Base-by-base conservation (phyloP, 2,888 invertebrate species). In the Ormyrus nitidulus region DNA sequence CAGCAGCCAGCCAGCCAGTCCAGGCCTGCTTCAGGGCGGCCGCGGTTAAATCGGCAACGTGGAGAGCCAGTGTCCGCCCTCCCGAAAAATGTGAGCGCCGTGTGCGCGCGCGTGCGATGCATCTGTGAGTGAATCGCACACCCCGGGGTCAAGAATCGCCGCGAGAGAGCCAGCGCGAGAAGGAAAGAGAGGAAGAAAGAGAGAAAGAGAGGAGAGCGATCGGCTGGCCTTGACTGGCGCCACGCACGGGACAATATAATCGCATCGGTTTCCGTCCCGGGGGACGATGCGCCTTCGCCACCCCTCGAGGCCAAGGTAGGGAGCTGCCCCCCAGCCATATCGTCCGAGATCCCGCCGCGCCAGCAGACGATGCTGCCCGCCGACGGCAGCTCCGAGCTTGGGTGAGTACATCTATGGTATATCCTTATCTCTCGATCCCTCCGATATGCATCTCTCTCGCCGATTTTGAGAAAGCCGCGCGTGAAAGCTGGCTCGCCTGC, bases 351-450 rank as follows among this genome's bases (percentile, higher is more conserved):
- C 4, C 19, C 13, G 13, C 46, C n/a, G 48, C 73, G 13, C 6
- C 53, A 66, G 66, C 76, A 61, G 69, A 46, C 69, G 68, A 69
- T 76, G 68, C 61, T 53, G 5, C 68, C 68, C 10, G 5, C 53
- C 58, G 7, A 19, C 19, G 19, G 19, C 19, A 19, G 44, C 19
- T 19, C 64, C 76, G 70, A 77, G 44, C 48, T 64, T 6, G 69
- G 76, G 76, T 77, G 70, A 11, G 6, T 56, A 56, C n/a, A 56
- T n/a, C 9, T 56, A 51, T 1, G 19, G 13, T 13, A 13, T 19
- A 19, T 1, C 19, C 19, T 19, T 19, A 19, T 19, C 19, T 19
- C 19, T 19, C 19, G 19, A 19, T 19, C 19, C 19, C 19, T 19
- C 19, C 19, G 19, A 19, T 19, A 19, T 19, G 19, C 19, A 19